Evolutionary conservation across 2,888 invertebrate genomes (phyloP), one percentile per base, ranked within the genome.

Genomic region (Seira ritae): DNA sequence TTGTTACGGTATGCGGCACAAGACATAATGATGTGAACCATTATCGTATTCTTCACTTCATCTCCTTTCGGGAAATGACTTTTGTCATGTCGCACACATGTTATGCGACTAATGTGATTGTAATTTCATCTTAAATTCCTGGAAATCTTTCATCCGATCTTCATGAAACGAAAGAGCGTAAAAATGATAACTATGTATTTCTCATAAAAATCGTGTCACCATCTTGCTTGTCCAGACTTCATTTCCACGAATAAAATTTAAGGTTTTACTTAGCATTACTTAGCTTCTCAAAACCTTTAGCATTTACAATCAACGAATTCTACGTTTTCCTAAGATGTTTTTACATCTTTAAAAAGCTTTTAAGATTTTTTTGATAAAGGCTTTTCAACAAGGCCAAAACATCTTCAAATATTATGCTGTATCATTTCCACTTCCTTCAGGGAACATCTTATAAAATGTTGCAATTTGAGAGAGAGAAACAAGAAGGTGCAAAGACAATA

Each of bases 91-190:
- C 55, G 55, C 55, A 55, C 68, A 68, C 68, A 68, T 46, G 17
- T 71, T 37, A 23, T 71, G 46, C 22, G 22, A 55, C 22, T 37
- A 31, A 55, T 22, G 22, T 55, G 71, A 55, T 19, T 71, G n/a
- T 71, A 23, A 23, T 31, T 22, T 50, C n/a, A 19, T 12, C 42
- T 12, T 12, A 23, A 55, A 71, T 71, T 71, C 50, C 50, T 71
- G 46, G 71, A 37, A 37, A n/a, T 71, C 50, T 55, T 55, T 71
- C 71, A 55, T 22, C 19, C 55, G 55, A 55, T 55, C 55, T n/a
- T 55, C 55, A 55, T 12, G 55, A 55, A 55, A 55, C 42, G 55
- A 3, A 55, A 55, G n/a, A 55, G 15, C 3, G 42, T 8, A 55
- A 55, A 55, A 55, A 55, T n/a, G 3, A 55, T 17, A 55, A 12